Base-by-base conservation (phyloP, 2,888 invertebrate genomes). In the Andrena camellia region DNA sequence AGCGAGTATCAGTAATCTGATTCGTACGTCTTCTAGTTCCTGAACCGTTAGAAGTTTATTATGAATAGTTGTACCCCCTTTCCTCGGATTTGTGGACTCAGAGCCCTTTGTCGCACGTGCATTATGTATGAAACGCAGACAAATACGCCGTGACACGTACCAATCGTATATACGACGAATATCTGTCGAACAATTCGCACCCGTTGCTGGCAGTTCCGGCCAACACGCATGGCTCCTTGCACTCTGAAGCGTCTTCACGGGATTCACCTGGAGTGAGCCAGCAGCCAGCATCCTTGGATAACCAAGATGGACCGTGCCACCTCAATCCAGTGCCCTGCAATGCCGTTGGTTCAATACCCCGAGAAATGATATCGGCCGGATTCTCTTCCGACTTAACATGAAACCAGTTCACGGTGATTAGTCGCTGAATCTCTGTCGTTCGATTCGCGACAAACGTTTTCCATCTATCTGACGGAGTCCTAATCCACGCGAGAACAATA, bases 171-270 rank as follows among this genome's bases (percentile, higher is more conserved):
- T 48, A 13, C 1, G 26, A 66, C 0, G 48, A 66, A 2, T 66
- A 66, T 29, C 64, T 42, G 0, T 13, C n/a, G 2, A 66, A 20
- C 5, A 66, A 8, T 4, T 50, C 50, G 42, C 42, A 26, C 23
- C 0, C 23, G 23, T 26, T 13, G 2, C 0, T 1, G 26, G 7
- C 7, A 8, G 4, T 50, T 6, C 0, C 10, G 17, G 42, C 1
- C 13, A 42, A 31, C 2, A 50, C 66, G 13, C 0, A 29, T 10
- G 0, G 13, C 0, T 2, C n/a, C 5, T 13, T 35, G 3, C 0
- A 33, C 0, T 57, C 57, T 57, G 0, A 35, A 26, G 0, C 54
- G 0, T 0, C 26, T n/a, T 0, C 3, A 2, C 8, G 5, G 0
- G 0, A 0, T 0, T 13, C 42, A 42, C 0, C 13, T 17, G 3